Evolutionary conservation across 2,797 vertebrate species (phyloP).

Genomic region (Fratercula arctica): DNA sequence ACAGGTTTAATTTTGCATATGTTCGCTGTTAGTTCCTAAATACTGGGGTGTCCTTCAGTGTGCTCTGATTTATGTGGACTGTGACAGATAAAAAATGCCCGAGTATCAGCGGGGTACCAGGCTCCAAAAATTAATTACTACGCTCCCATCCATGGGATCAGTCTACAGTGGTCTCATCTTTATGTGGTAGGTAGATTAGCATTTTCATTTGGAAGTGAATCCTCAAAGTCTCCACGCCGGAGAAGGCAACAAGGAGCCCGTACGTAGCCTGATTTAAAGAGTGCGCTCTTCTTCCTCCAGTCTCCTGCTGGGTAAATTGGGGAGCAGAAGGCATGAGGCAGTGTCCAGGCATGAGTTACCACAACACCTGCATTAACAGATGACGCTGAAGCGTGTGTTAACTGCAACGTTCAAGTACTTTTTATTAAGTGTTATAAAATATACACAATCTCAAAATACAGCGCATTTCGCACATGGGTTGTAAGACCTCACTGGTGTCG

Average conservation of each 20-base stretch:
- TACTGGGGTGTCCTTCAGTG: not conserved
- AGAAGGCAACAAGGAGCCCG: accelerated
- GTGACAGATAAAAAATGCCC: not conserved
- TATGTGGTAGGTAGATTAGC: not conserved
- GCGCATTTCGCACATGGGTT: not conserved
- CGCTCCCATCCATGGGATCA: not conserved
- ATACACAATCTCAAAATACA: conserved; percentile 38
- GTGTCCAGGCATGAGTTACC: not conserved
- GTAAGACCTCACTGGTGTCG: not conserved
- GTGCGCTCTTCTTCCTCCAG: not conserved
- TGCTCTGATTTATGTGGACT: not conserved
- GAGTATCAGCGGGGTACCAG: accelerated
- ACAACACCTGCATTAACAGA: not conserved
- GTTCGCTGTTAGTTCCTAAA: not conserved
- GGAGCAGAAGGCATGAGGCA: not conserved
- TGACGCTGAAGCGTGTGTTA: not conserved
- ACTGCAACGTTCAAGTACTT: not conserved
- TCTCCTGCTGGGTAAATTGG: not conserved
- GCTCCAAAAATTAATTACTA: not conserved
- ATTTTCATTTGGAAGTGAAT: not conserved
- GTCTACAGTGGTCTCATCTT: not conserved
- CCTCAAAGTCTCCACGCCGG: accelerated
- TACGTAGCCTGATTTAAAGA: not conserved
- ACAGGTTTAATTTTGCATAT: not conserved
- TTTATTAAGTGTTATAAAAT: conserved; percentile 63